Conservation (phyloP, 2,888 invertebrate genomes). For the Pasiphila rectangulata region DNA sequence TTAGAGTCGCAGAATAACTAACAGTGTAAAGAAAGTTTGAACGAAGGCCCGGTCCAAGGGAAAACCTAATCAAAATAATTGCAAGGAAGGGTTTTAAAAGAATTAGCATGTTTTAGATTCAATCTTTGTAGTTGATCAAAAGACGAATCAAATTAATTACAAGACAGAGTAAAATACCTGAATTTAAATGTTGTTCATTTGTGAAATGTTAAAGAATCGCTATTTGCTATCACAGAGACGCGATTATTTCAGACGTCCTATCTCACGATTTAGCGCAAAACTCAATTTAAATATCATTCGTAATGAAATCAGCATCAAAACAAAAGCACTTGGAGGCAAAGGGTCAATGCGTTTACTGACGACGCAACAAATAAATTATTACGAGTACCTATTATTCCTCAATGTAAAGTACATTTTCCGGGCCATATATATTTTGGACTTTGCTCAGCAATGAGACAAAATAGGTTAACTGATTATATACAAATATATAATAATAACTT, state of each 20-base stretch:
- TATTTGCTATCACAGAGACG: not conserved
- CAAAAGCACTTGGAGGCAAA: too few relatives aligned
- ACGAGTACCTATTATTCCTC: too few relatives aligned
- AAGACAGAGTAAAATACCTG: not conserved
- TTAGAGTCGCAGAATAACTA: slow-evolving; percentile 6
- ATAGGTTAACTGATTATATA: too few relatives aligned
- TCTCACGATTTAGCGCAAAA: too few relatives aligned
- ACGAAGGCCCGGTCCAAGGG: slow-evolving; percentile 43
- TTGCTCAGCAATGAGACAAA: too few relatives aligned
- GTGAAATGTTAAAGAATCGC: not conserved
- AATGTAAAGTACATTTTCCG: too few relatives aligned
- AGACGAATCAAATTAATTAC: slow-evolving; percentile 10
- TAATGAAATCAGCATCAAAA: too few relatives aligned
- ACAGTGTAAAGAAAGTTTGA: slow-evolving; percentile 30
- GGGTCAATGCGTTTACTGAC: too few relatives aligned
- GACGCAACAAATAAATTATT: too few relatives aligned
- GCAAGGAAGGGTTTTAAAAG: slow-evolving; percentile 13
- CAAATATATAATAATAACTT: too few relatives aligned
- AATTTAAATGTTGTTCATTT: slow-evolving; percentile 1
- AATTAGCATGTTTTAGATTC: slow-evolving; percentile 19
- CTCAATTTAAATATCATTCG: too few relatives aligned
- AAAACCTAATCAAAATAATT: slow-evolving; percentile 39
- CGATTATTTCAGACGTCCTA: not conserved
- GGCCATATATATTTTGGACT: too few relatives aligned
- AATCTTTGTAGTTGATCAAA: slow-evolving; percentile 14